Conservation (phyloP, 2,888 invertebrate species). For the Molorchus minor region DNA sequence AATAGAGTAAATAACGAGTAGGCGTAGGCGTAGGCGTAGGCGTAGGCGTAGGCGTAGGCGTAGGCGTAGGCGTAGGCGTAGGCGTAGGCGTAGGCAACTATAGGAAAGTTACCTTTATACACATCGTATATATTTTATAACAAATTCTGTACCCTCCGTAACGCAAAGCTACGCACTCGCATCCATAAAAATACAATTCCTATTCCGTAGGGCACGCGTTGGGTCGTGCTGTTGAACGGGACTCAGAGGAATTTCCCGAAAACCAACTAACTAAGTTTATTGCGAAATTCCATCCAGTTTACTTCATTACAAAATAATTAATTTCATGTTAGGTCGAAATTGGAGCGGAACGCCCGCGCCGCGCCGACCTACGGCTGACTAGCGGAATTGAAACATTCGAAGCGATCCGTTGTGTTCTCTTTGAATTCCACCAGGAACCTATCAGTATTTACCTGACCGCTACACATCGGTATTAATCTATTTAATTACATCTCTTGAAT, state of each 20-base stretch:
- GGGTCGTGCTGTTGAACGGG: constrained; percentile 11
- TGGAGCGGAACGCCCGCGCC: constrained; percentile 2
- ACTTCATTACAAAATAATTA: constrained; percentile 41
- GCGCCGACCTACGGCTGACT: not conserved
- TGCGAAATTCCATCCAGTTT: constrained; percentile 41
- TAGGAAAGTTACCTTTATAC: too few species aligned
- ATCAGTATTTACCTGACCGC: constrained; percentile 16
- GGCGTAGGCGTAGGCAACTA: too few species aligned
- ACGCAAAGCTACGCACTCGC: not conserved
- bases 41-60: too few species aligned
- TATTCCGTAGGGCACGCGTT: not conserved
- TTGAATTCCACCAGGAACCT: constrained; percentile 9
- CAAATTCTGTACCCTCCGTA: too few species aligned
- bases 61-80: too few species aligned
- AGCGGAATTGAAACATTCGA: constrained; percentile 19
- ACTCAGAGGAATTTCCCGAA: constrained; percentile 36
- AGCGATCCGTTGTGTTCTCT: not conserved
- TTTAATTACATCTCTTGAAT: too few species aligned
- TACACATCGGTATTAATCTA: constrained; percentile 4
- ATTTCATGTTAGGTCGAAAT: constrained; percentile 28
- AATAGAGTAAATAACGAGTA: too few species aligned
- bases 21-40: too few species aligned
- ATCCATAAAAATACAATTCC: constrained; percentile 7
- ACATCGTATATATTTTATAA: too few species aligned
- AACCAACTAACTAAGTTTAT: constrained; percentile 36